Evolutionary conservation across 2,888 invertebrate genomes (phyloP).

Genomic region (Mechanitis mazaeus): DNA sequence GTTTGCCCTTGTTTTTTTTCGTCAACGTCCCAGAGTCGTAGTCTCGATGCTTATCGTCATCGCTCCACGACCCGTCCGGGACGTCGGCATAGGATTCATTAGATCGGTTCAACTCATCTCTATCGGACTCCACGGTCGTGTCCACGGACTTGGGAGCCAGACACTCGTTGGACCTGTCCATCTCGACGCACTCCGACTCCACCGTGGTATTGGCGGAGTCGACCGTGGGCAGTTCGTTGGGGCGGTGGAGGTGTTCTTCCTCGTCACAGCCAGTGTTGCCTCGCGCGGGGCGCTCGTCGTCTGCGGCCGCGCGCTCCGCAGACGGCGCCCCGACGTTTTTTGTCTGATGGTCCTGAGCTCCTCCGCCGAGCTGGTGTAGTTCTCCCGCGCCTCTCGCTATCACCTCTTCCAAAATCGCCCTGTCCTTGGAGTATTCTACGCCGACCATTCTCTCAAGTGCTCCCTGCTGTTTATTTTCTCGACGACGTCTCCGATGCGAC

Average conservation of each 20-base stretch:
- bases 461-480: conserved; percentile 36
- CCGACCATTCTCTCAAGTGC: conserved; percentile 48
- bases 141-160: conserved; percentile 57
- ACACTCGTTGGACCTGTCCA: conserved; percentile 65
- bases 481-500: conserved; percentile 32
- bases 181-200: conserved; percentile 38
- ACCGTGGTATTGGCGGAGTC: conserved; percentile 39
- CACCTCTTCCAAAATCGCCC: conserved; percentile 78
- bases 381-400: conserved; percentile 76
- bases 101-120: conserved; percentile 61
- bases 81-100: conserved; percentile 71
- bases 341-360: conserved; percentile 53
- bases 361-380: conserved; percentile 20
- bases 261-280: conserved; percentile 61
- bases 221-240: conserved; percentile 37
- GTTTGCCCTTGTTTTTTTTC: conserved; percentile 37
- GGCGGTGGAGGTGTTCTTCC: conserved; percentile 25
- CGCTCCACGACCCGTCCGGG: conserved; percentile 62
- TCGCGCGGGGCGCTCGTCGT: conserved; percentile 59
- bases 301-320: conserved; percentile 78
- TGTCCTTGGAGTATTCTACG: conserved; percentile 47
- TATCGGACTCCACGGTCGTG: conserved; percentile 57
- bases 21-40: conserved; percentile 39
- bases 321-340: conserved; percentile 87
- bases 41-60: conserved; percentile 32